Evolutionary conservation across 2,888 invertebrate genomes (phyloP), one percentile per base, ranked within the genome.

Genomic region (Aphelenchoides bicaudatus): DNA sequence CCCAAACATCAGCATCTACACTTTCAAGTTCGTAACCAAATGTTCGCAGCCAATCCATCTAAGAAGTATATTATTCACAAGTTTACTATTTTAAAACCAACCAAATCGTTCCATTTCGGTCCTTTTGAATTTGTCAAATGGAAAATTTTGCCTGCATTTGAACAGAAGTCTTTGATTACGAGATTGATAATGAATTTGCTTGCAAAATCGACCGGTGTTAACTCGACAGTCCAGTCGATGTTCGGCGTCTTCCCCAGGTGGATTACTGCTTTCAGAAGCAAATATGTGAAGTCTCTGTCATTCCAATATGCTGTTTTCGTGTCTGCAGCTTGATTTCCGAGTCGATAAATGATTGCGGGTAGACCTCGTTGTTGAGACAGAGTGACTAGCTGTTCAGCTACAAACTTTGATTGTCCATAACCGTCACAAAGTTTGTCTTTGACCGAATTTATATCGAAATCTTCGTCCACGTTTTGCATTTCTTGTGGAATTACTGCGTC

Each of bases 121-220:
- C 79, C 76, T 13, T 27, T 53, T 46, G 74, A 71, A 67, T 81
- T 80, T 56, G 79, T 71, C 23, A 81, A 48, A 62, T 81, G 80
- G 59, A 79, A 80, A 3, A 75, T 75, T 63, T 80, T 81, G 48
- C 80, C 80, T 13, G 80, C 70, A 49, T 73, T 71, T 28, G 68
- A 61, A 13, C 74, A 66, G 51, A 80, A 73, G 25, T 72, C 65
- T 54, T 75, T 74, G 2, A 78, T 78, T 8, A 61, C 53, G 59
- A 80, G 62, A 3, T 64, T 66, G 25, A 79, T 74, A 47, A 81
- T 75, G 58, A 80, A 70, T 47, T 71, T 63, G 21, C 78, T 72
- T 5, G 78, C 78, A 71, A 81, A 81, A 67, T 81, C 79, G 1
- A 81, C 81, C 0, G 81, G 81, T 1, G 81, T 82, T 76, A 82